Evolutionary conservation across 2,797 vertebrate species (phyloP).

Genomic region (Limosa lapponica): DNA sequence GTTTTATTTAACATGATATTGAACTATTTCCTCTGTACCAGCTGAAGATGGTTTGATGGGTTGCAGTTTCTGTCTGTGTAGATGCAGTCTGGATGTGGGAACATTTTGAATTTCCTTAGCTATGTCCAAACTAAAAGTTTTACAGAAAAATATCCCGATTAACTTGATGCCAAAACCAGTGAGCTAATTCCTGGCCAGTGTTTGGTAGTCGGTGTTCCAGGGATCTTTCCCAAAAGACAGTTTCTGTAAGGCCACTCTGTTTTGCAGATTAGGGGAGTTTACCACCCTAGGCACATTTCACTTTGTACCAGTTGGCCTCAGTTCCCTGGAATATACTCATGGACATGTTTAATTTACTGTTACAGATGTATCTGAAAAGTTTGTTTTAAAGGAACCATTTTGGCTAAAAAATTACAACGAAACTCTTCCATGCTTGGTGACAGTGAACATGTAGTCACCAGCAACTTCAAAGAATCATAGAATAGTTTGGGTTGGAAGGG

Average conservation of each 20-base stretch:
- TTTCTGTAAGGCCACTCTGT: conserved; percentile 39
- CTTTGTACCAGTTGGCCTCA: conserved; percentile 20
- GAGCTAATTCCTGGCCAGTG: conserved; percentile 60
- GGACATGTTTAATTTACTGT: neutral
- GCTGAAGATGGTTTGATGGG: neutral
- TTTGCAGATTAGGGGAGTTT: conserved; percentile 13
- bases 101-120: conserved; percentile 23
- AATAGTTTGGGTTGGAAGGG: neutral
- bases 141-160: conserved; percentile 33
- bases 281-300: neutral
- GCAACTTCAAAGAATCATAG: neutral
- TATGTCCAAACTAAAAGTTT: conserved; percentile 12
- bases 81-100: neutral
- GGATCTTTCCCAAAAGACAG: conserved; percentile 10
- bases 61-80: neutral
- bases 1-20: neutral
- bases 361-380: neutral
- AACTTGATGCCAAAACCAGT: conserved; percentile 48
- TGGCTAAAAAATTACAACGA: neutral
- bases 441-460: neutral
- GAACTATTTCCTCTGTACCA: neutral
- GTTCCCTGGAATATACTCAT: neutral
- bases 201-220: conserved; percentile 35
- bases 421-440: neutral
- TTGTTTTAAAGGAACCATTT: neutral